These are phyloP conservation scores for Sandelia bainsii DNA, from an alignment of 2,797 vertebrate genomes.

Conservation along the genomic window DNA sequence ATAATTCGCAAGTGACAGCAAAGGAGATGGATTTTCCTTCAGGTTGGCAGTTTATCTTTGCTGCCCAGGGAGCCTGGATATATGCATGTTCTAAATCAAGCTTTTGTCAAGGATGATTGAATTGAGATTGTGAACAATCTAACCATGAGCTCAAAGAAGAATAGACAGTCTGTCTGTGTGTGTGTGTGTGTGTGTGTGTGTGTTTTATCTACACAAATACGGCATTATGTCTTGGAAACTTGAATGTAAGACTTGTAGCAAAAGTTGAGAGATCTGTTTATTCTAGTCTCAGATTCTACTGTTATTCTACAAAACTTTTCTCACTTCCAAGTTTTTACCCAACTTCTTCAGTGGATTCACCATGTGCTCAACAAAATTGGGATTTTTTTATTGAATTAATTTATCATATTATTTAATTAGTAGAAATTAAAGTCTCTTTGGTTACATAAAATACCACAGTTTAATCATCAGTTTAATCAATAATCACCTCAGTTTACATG, in stretches of 20 bases:
- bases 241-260: slow-evolving; percentile 5
- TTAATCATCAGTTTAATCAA: no score
- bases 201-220: slow-evolving; percentile 56
- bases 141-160: slow-evolving; percentile 58
- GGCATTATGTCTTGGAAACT: slow-evolving; percentile 29
- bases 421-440: neutral
- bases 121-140: slow-evolving; percentile 64
- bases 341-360: neutral
- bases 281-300: slow-evolving; percentile 8
- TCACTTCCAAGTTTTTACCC: neutral
- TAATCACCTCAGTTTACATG: no score
- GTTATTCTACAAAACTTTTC: slow-evolving; percentile 15
- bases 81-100: slow-evolving; percentile 72
- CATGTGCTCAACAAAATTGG: neutral
- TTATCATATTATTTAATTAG: neutral
- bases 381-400: neutral
- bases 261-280: slow-evolving; percentile 22
- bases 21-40: slow-evolving; percentile 80
- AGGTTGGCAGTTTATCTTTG: slow-evolving; percentile 80
- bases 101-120: slow-evolving; percentile 83
- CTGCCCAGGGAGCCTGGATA: slow-evolving; percentile 65
- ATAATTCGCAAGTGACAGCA: slow-evolving; percentile 79
- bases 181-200: slow-evolving; percentile 22
- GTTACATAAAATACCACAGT: no score
- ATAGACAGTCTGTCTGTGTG: slow-evolving; percentile 32